Conservation (phyloP, 1,140 invertebrate genomes). For the Megalopta genalis region DNA sequence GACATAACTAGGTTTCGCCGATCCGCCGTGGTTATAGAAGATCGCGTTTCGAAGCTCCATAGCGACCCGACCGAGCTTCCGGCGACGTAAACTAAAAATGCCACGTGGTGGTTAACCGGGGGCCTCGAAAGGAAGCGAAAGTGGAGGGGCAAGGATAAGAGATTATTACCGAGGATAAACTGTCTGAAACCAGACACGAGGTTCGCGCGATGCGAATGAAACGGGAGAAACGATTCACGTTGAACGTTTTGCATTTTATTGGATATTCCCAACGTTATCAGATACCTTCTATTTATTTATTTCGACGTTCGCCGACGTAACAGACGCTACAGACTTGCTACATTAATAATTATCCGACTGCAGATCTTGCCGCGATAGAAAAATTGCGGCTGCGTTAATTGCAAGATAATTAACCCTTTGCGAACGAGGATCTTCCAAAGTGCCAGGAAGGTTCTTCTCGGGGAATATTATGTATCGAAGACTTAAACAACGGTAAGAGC, state of each 20-base stretch:
- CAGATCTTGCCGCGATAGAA: no score
- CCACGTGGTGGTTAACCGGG: constrained; percentile 6
- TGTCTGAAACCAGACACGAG: constrained; percentile 9
- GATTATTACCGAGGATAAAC: constrained; percentile 23
- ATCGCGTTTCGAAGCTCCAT: neutral
- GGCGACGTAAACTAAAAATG: constrained; percentile 26
- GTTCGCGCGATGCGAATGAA: neutral
- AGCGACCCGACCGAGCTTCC: neutral
- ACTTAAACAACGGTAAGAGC: no score
- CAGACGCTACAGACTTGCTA: no score
- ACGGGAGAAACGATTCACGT: neutral
- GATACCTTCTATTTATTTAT: no score
- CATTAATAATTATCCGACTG: no score
- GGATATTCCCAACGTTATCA: neutral
- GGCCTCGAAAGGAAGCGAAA: neutral
- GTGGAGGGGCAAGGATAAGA: neutral
- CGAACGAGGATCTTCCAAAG: no score
- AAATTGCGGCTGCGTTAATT: no score
- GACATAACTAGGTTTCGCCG: neutral
- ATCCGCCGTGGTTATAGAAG: neutral
- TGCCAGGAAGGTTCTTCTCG: no score
- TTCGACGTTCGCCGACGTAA: no score
- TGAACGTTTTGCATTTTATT: neutral
- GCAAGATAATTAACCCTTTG: no score
- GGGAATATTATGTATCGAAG: no score